A percentile compares a stretch with the other conserved stretches of the same genome.
Conservation (phyloP, 2,797 vertebrate species). For the Pseudotriccus pelzelni region DNA sequence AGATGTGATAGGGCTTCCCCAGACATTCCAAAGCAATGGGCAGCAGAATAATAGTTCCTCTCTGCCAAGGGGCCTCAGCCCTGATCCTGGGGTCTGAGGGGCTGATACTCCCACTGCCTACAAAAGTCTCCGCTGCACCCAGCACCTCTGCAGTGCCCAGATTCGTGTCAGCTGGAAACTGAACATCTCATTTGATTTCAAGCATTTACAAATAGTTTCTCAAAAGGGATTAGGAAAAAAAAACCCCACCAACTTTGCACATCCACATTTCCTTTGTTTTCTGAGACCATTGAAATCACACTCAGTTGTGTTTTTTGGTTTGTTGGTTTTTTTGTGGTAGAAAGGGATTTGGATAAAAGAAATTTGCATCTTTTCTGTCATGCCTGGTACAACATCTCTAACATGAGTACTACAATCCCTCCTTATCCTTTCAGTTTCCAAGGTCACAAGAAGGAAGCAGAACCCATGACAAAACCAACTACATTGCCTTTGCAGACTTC, state of each 20-base stretch:
- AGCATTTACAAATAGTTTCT: background rate
- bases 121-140: accelerated
- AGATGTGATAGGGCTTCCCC: accelerated
- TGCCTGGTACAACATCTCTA: background rate
- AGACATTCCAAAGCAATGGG: background rate
- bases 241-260: background rate
- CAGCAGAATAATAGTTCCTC: background rate
- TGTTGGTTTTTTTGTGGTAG: background rate
- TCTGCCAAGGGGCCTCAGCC: accelerated
- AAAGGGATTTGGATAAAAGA: background rate
- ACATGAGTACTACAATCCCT: accelerated
- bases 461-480: background rate
- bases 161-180: background rate
- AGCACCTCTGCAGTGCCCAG: background rate
- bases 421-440: background rate
- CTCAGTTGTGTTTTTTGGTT: too few species aligned
- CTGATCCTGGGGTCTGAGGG: background rate
- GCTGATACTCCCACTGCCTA: background rate
- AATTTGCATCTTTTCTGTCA: accelerated
- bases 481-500: background rate
- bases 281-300: background rate
- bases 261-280: background rate
- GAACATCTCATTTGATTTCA: background rate
- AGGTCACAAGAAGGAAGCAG: background rate
- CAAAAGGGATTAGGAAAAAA: background rate